Base-by-base conservation (phyloP, 2,797 vertebrate genomes). In the Sebastes minor region DNA sequence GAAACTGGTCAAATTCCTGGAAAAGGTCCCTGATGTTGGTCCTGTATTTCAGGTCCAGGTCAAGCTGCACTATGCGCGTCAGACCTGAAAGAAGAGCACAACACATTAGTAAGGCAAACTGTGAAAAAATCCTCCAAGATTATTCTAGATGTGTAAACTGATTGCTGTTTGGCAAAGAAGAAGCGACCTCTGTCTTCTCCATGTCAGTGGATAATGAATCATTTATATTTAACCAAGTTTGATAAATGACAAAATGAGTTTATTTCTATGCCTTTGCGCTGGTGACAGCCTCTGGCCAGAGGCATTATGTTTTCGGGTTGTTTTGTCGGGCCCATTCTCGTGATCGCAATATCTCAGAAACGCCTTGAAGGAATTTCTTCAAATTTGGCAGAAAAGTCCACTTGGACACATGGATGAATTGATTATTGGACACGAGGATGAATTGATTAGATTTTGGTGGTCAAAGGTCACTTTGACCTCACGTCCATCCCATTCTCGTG, bases 1-100 rank as follows among this genome's bases (percentile, higher is more conserved):
- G 93, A 90, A 99, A 99, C 59, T 52, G 95, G 74, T 97, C 92
- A 69, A 99, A 99, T 89, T 99, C 97, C 84, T 97, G 95, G 88
- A 99, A 99, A 65, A 99, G 95, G 81, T 99, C 96, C 84, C 95
- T 94, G 95, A 99, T 97, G 93, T 99, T 99, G 80, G 96, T 96
- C 86, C 95, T 95, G 92, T 96, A 98, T 82, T 98, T 98, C 64
- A 99, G 95, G 83, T 99, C 99, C 74, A 99, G 93, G 89, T 99
- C 99, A 68, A 99, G 94, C 94, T 99, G 99, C 81, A 99, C 96
- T 42, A 99, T 96, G 66, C 32, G 94, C 0, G 92, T 95, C 87
- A 99, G 94, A 85, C 97, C 99, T 99, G 89, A 72, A 86, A 81
- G 55, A 70, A 62, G 20, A 85, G 5, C 5, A 76, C 3, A 75